Percentiles rank a stretch among this genome's conserved stretches.
Evolutionary conservation across 2,888 invertebrate genomes (phyloP).

Genomic region (Tinea semifulvella): DNA sequence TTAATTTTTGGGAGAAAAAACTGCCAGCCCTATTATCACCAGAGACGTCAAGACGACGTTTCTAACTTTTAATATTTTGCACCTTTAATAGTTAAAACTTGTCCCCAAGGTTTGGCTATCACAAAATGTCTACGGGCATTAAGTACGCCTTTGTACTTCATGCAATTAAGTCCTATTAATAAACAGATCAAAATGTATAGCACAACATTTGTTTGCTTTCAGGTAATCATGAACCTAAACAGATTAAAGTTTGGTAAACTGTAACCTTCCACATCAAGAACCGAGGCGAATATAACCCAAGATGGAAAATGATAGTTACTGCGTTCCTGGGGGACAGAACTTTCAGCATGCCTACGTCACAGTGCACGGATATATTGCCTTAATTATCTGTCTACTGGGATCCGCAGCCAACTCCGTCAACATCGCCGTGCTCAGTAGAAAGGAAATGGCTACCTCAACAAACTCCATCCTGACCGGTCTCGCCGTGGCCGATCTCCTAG

Average conservation of each 20-base stretch:
- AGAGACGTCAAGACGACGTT: no score
- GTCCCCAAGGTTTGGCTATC: no score
- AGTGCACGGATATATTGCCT: conserved; percentile 85
- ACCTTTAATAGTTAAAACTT: no score
- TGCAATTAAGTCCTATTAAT: no score
- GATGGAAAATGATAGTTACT: conserved; percentile 30
- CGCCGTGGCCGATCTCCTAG: conserved; percentile 90
- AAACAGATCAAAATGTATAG: no score
- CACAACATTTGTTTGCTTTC: neutral
- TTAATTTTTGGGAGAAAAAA: no score
- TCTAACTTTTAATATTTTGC: no score
- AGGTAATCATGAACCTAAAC: conserved; percentile 11
- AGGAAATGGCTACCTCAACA: conserved; percentile 91
- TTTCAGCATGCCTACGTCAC: conserved; percentile 72
- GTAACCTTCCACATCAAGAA: neutral
- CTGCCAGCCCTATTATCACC: no score
- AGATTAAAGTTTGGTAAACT: neutral
- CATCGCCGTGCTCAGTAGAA: conserved; percentile 87
- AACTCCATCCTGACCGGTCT: conserved; percentile 92
- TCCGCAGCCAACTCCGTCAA: conserved; percentile 90
- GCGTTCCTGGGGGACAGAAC: conserved; percentile 61
- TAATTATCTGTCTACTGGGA: conserved; percentile 88
- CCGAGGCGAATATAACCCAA: neutral
- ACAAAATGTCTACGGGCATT: no score
- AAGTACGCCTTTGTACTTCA: no score